These are phyloP conservation scores for Drosophila dives DNA, from an alignment of 2,888 invertebrate species.

Conservation along the genomic window DNA sequence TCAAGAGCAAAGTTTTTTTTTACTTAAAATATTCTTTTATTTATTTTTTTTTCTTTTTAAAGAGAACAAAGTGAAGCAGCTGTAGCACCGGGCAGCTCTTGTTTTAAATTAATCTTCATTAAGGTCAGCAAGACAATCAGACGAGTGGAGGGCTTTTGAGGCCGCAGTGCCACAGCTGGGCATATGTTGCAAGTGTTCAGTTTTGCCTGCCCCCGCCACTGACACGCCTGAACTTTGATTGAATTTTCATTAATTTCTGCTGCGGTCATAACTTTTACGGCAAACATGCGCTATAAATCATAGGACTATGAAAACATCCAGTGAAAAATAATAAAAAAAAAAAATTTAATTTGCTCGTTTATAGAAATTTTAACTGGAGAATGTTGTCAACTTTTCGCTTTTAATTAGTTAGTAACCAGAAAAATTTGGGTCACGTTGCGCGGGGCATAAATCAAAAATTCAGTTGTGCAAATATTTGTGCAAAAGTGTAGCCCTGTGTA, in stretches of 20 bases:
- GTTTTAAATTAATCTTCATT: slow-evolving; percentile 78
- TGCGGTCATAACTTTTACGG: slow-evolving; percentile 64
- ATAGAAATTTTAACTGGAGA: slow-evolving; percentile 53
- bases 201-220: neutral
- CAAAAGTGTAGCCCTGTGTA: slow-evolving; percentile 42
- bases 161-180: slow-evolving; percentile 34
- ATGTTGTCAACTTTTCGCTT: slow-evolving; percentile 79
- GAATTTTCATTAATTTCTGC: slow-evolving; percentile 74
- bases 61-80: slow-evolving; percentile 11
- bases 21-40: neutral
- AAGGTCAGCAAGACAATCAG: slow-evolving; percentile 60
- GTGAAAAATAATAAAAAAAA: slow-evolving; percentile 16
- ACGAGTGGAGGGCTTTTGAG: slow-evolving; percentile 34
- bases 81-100: slow-evolving; percentile 44
- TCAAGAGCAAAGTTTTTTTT: slow-evolving; percentile 21
- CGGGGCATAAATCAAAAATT: slow-evolving; percentile 69
- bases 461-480: slow-evolving; percentile 69
- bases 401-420: slow-evolving; percentile 69
- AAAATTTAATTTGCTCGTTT: slow-evolving; percentile 5
- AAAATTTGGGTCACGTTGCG: slow-evolving; percentile 68
- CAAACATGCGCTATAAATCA: slow-evolving; percentile 63
- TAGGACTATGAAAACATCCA: slow-evolving; percentile 31
- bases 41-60: slow-evolving; percentile 21
- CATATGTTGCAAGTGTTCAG: slow-evolving; percentile 45
- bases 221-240: slow-evolving; percentile 61